These are phyloP conservation scores for Aplysina aerophoba DNA, from an alignment of 37 sponge, comb jelly and placozoan genomes.

Conservation along the genomic window DNA sequence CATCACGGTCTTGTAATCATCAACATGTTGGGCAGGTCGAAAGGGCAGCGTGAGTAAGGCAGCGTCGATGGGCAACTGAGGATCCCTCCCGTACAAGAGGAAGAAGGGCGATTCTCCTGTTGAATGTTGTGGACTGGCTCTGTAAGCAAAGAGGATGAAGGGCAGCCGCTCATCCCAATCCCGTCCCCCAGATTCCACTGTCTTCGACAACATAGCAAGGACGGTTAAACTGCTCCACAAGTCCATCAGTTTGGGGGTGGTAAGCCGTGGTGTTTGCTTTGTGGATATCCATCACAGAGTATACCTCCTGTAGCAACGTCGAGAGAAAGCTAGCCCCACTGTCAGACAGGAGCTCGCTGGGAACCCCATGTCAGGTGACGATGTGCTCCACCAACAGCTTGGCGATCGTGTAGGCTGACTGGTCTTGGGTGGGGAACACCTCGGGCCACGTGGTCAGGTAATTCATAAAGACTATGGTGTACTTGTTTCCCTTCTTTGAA, in stretches of 20 bases:
- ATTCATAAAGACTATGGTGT: slow-evolving; percentile 61
- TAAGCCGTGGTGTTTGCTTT: slow-evolving; percentile 64
- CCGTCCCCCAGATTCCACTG: neutral
- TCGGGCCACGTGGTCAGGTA: slow-evolving; percentile 56
- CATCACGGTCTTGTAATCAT: slow-evolving; percentile 39
- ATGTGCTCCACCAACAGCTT: slow-evolving; percentile 8
- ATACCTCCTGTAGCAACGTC: slow-evolving; percentile 36
- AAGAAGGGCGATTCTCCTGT: slow-evolving; percentile 39
- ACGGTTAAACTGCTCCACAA: slow-evolving; percentile 54
- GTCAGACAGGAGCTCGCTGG: slow-evolving; percentile 36
- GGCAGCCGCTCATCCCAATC: slow-evolving; percentile 45
- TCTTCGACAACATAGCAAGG: slow-evolving; percentile 38
- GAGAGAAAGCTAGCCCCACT: slow-evolving; percentile 41
- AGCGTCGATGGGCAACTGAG: slow-evolving; percentile 18
- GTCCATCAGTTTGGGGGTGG: slow-evolving; percentile 63
- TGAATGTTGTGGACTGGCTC: slow-evolving; percentile 28
- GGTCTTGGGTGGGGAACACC: slow-evolving; percentile 39
- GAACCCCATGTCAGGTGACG: slow-evolving; percentile 36
- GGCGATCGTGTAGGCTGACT: slow-evolving; percentile 30
- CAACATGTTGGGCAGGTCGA: neutral
- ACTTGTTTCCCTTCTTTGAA: no score
- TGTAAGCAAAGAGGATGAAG: slow-evolving; percentile 46
- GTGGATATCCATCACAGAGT: slow-evolving; percentile 37
- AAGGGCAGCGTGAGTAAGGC: neutral
- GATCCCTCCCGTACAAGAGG: slow-evolving; percentile 49